Base-by-base conservation (phyloP, 2,113 vertebrate genomes). In the Apistogramma diplotaenia region DNA sequence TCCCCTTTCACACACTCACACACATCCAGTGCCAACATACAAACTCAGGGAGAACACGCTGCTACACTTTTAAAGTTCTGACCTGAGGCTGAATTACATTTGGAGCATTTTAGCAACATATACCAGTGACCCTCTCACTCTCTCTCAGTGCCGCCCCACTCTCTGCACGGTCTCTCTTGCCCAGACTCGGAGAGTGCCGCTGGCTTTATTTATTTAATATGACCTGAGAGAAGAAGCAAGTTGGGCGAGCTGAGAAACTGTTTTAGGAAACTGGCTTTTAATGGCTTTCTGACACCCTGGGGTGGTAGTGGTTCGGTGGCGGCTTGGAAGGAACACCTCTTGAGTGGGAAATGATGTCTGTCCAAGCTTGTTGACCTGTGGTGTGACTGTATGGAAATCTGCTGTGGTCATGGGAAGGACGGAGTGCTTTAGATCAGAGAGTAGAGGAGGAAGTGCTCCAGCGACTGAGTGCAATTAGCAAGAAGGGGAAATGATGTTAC, bases 31-130 rank as follows among this genome's bases (percentile, higher is more conserved):
- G 54, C 61, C 70, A 67, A 67, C 46, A 43, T 72, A 89, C 78
- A 90, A 86, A 84, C 56, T 25, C 33, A 10, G 53, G 75, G 55
- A 92, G 87, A 85, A 84, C 76, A 65, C 78, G 5, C 6, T 57
- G 62, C 87, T 75, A 87, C 94, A 93, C 93, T 94, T 93, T 94
- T 86, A 86, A 92, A 93, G 88, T 90, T 87, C 85, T 89, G 88
- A 93, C 94, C 94, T 78, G 81, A 55, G 84, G 95, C 93, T 87
- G 94, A 92, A 94, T 95, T 94, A 94, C 94, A 95, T 95, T 94
- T 91, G 84, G 84, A 92, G 90, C 43, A 75, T 95, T 94, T 93
- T 92, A 91, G 87, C 91, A 85, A 73, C 84, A 90, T 87, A 89
- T 92, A 92, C 93, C 89, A 92, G 93, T 82, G 89, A 92, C 92